These are phyloP conservation scores for Larimichthys crocea DNA, from an alignment of 2,113 vertebrate genomes.

Conservation along the genomic window DNA sequence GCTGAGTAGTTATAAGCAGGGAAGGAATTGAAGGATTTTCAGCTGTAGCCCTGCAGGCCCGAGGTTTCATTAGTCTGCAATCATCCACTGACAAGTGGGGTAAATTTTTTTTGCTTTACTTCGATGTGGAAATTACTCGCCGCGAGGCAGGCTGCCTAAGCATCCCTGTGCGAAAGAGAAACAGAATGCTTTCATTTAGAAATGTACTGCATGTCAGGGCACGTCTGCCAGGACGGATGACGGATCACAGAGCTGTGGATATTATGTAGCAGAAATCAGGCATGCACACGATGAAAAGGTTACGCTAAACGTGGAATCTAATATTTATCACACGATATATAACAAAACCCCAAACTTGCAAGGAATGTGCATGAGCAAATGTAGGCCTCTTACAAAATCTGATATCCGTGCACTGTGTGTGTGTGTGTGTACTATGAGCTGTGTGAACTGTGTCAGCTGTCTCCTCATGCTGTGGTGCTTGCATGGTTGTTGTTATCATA, in stretches of 20 bases:
- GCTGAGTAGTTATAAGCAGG: slow-evolving; percentile 5
- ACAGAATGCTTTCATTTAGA: slow-evolving; percentile 2
- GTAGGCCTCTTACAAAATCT: slow-evolving; percentile 14
- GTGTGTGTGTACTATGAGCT: neutral
- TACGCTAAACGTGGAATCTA: neutral
- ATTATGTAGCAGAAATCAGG: neutral
- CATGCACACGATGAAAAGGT: neutral
- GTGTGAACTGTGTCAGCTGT: slow-evolving; percentile 43
- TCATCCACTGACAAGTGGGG: slow-evolving; percentile 33
- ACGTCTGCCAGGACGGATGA: slow-evolving; percentile 6
- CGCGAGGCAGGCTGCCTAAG: slow-evolving; percentile 18
- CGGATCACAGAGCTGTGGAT: neutral
- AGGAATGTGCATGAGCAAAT: neutral
- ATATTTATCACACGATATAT: neutral
- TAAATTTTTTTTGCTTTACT: slow-evolving; percentile 26
- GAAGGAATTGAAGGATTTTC: slow-evolving; percentile 25
- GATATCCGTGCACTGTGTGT: neutral
- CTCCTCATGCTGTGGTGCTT: slow-evolving; percentile 20
- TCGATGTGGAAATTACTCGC: slow-evolving; percentile 27
- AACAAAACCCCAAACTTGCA: too few relatives aligned
- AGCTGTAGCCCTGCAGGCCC: slow-evolving; percentile 24
- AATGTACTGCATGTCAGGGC: slow-evolving; percentile 16
- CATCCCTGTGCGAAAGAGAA: slow-evolving; percentile 22
- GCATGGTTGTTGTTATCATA: slow-evolving; percentile 27
- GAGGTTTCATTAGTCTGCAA: slow-evolving; percentile 52